Conservation (phyloP, 2,888 invertebrate species). For the Callyntrura guangdongensis region DNA sequence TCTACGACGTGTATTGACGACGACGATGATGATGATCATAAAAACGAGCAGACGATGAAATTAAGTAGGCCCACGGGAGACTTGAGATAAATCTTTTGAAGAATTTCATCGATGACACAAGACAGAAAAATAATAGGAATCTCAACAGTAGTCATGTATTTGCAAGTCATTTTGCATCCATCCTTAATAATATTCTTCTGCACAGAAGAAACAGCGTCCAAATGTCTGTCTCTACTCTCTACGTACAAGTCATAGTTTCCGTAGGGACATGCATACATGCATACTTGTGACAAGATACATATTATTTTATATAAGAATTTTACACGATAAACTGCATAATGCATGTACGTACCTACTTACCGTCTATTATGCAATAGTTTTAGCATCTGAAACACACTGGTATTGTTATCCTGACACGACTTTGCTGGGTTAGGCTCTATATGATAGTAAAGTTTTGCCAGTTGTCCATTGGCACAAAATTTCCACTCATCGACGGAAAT, state of each 20-base stretch:
- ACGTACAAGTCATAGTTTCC: not conserved
- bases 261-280: not conserved
- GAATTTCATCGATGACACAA: constrained; percentile 79
- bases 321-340: no score
- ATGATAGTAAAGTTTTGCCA: not conserved
- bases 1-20: constrained; percentile 29
- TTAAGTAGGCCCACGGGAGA: constrained; percentile 78
- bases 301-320: no score
- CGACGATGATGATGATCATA: constrained; percentile 62
- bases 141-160: constrained; percentile 72
- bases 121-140: constrained; percentile 79
- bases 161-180: constrained; percentile 76
- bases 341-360: no score
- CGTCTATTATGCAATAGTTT: not conserved
- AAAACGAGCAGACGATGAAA: constrained; percentile 66
- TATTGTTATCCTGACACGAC: not conserved
- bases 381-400: not conserved
- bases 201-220: constrained; percentile 20
- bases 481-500: not conserved
- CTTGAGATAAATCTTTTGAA: constrained; percentile 77
- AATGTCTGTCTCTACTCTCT: not conserved
- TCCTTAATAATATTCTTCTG: constrained; percentile 47
- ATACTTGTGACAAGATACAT: not conserved
- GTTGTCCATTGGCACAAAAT: not conserved
- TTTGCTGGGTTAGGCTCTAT: not conserved